Evolutionary conservation across 2,797 vertebrate species (phyloP).

Genomic region (Bradypodion pumilum): DNA sequence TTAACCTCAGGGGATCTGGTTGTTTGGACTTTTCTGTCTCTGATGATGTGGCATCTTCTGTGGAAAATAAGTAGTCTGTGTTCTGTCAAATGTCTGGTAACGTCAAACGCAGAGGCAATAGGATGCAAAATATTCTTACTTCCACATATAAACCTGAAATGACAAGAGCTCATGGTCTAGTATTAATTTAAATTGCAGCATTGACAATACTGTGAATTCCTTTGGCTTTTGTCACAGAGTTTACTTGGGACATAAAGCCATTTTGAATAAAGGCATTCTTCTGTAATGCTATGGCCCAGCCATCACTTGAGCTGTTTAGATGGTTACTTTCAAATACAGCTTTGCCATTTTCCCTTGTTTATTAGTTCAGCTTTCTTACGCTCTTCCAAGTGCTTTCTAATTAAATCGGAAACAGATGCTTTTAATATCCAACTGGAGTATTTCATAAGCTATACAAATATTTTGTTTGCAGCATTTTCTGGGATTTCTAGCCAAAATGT

Average conservation of each 20-base stretch:
- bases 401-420: constrained; percentile 73
- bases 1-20: neutral
- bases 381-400: constrained; percentile 70
- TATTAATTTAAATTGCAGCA: constrained; percentile 43
- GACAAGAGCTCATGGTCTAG: constrained; percentile 14
- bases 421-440: constrained; percentile 70
- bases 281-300: constrained; percentile 50
- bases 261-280: constrained; percentile 49
- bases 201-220: constrained; percentile 54
- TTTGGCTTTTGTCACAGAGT: constrained; percentile 58
- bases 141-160: constrained; percentile 8
- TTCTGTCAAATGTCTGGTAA: neutral
- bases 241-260: constrained; percentile 46
- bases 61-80: neutral
- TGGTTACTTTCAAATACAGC: constrained; percentile 62
- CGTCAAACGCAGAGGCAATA: neutral
- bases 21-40: neutral
- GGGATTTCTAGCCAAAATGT: constrained; percentile 65
- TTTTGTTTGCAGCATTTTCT: constrained; percentile 74
- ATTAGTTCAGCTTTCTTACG: constrained; percentile 66
- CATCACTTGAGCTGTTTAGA: constrained; percentile 63
- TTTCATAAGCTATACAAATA: constrained; percentile 75
- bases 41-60: neutral
- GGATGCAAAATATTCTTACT: neutral
- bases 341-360: constrained; percentile 59